phyloP scores from a whole-genome alignment of 2,113 vertebrate species.

The Tretioscincus oriximinensis region DNA sequence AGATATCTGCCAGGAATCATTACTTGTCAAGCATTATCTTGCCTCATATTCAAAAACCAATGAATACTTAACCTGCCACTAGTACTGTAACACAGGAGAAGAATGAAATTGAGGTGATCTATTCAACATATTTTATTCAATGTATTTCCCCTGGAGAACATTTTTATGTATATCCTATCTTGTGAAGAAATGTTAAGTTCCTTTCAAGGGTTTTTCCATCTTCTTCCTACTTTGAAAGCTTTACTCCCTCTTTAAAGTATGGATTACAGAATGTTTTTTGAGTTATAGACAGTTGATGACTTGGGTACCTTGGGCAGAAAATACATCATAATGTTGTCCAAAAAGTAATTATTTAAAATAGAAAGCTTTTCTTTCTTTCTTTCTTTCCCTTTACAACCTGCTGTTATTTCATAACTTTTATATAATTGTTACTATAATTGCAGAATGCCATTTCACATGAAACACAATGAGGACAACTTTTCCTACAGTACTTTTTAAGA shows the following conservation, averaged over 20 bases:
- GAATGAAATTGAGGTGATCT: not conserved
- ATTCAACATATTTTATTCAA: not conserved
- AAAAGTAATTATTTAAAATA: not conserved
- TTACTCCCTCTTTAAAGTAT: not conserved
- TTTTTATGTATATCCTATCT: not conserved
- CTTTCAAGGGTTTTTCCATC: not conserved
- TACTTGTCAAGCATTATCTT: not conserved
- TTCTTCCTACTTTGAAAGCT: not conserved
- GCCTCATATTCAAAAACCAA: not conserved
- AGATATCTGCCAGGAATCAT: not conserved
- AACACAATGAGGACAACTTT: conserved; percentile 13
- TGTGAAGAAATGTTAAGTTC: not conserved
- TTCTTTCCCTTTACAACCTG: not conserved
- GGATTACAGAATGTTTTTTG: not conserved
- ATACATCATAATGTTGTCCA: not conserved
- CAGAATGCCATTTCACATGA: not conserved
- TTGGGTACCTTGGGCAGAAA: conserved; percentile 1
- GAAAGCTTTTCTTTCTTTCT: not conserved
- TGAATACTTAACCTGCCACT: not conserved
- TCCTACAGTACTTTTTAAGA: not conserved
- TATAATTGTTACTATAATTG: conserved; percentile 23
- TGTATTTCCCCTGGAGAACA: not conserved
- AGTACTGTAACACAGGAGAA: not conserved
- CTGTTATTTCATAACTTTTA: conserved; percentile 10
- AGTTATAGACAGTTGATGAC: conserved; percentile 1